These are phyloP conservation scores for Xenus cinereus DNA, from an alignment of 2,113 vertebrate species.

Conservation along the genomic window DNA sequence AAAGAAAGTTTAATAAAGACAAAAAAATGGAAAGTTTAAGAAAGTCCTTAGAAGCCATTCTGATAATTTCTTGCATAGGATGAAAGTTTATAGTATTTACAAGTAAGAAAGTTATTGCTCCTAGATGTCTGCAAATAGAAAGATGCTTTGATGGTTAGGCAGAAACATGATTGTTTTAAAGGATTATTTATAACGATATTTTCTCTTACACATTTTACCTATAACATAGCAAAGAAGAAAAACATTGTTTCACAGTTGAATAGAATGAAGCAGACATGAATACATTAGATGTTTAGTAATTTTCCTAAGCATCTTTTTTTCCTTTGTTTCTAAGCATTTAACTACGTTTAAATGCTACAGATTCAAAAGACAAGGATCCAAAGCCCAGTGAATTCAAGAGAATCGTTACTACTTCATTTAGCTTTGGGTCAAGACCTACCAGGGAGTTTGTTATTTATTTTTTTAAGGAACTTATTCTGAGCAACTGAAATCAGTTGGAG, in stretches of 20 bases:
- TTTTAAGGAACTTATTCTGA: not conserved
- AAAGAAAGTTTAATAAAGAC: slow-evolving; percentile 66
- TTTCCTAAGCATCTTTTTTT: not conserved
- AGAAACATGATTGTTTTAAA: slow-evolving; percentile 52
- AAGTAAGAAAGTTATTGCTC: slow-evolving; percentile 47
- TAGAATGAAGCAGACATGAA: slow-evolving; percentile 35
- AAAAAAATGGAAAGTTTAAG: slow-evolving; percentile 52
- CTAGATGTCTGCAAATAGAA: slow-evolving; percentile 64
- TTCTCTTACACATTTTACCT: slow-evolving; percentile 27
- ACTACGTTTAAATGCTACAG: not conserved
- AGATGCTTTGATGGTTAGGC: slow-evolving; percentile 55
- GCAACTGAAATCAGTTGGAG: not conserved
- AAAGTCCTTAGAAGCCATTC: slow-evolving; percentile 60
- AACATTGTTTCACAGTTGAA: slow-evolving; percentile 49
- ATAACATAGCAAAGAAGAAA: slow-evolving; percentile 51
- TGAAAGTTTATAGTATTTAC: slow-evolving; percentile 43
- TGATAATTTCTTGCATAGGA: slow-evolving; percentile 44
- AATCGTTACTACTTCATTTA: not conserved
- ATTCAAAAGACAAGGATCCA: not conserved
- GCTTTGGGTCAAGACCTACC: not conserved
- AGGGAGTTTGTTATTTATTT: not conserved
- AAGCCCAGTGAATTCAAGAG: not conserved
- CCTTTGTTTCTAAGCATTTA: not conserved
- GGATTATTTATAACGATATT: slow-evolving; percentile 35
- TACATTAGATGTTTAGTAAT: slow-evolving; percentile 27